A percentile compares a stretch with the other conserved stretches of the same genome.
Conservation (phyloP, 2,113 vertebrate species). For the Trematomus loennbergii region DNA sequence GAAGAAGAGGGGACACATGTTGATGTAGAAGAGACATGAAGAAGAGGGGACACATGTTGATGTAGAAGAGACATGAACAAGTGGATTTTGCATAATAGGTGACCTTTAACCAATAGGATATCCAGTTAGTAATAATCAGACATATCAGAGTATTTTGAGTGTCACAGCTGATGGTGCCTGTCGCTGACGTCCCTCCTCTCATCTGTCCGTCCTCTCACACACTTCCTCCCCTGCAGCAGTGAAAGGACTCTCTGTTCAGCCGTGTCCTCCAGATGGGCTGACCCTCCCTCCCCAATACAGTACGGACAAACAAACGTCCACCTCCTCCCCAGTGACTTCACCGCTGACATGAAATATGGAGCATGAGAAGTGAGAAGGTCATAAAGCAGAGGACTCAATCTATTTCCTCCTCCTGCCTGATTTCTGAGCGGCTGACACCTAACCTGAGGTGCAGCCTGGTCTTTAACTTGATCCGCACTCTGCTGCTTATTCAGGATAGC, state of each 20-base stretch:
- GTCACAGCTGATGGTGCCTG: conserved; percentile 59
- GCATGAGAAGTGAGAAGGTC: conserved; percentile 18
- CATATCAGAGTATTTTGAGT: background rate
- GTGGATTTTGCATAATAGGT: too few relatives aligned
- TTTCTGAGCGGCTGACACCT: background rate
- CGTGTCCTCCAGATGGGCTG: conserved; percentile 47
- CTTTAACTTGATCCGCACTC: conserved; percentile 60
- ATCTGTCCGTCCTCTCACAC: conserved; percentile 47
- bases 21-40: too few relatives aligned
- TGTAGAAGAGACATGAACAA: too few relatives aligned
- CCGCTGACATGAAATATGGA: conserved; percentile 27
- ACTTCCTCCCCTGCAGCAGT: conserved; percentile 57
- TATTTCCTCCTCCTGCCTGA: background rate
- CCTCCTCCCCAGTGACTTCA: background rate
- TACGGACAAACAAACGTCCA: background rate
- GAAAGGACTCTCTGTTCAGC: conserved; percentile 66
- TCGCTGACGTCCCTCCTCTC: conserved; percentile 73
- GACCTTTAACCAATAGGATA: too few relatives aligned
- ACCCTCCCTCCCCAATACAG: background rate
- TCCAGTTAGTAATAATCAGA: background rate
- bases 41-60: too few relatives aligned
- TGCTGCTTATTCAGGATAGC: background rate
- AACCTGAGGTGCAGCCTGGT: conserved; percentile 31
- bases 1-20: too few relatives aligned
- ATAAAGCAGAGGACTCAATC: background rate